Conservation (phyloP, 2,888 invertebrate genomes). For the Lithosia quadra region DNA sequence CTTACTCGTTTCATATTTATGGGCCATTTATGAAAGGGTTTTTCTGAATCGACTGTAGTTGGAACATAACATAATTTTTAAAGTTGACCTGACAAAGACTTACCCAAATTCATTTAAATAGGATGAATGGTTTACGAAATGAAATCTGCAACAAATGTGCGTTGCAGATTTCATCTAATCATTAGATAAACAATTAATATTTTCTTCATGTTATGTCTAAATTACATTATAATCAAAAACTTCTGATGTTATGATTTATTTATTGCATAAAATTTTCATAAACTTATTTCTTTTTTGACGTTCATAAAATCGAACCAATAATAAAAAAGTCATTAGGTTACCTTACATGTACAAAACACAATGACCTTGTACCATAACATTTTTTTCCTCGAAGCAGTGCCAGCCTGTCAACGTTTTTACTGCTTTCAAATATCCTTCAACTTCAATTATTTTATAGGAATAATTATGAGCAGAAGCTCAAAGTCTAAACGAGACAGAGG, state of each 20-base stretch:
- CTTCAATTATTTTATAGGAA: not conserved
- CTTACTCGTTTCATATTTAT: not conserved
- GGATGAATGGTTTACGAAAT: not conserved
- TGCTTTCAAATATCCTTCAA: not conserved
- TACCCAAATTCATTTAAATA: no score
- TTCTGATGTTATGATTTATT: no score
- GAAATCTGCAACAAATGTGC: no score
- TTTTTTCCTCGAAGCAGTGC: no score
- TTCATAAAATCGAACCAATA: not conserved
- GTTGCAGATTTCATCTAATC: no score
- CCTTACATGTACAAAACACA: not conserved
- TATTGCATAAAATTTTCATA: no score
- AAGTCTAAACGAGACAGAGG: slow-evolving; percentile 37
- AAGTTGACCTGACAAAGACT: no score
- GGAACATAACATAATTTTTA: slow-evolving; percentile 19
- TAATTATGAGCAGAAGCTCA: slow-evolving; percentile 3
- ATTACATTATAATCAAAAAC: no score
- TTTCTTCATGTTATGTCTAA: no score
- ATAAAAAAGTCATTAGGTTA: not conserved
- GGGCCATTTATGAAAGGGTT: not conserved
- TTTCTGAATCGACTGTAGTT: slow-evolving; percentile 15
- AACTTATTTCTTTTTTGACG: not conserved
- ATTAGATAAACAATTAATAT: no score
- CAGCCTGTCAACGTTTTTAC: not conserved
- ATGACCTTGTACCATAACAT: not conserved